These are phyloP conservation scores for Drosophila pseudoananassae DNA, from an alignment of 1,140 invertebrate species.

Conservation along the genomic window DNA sequence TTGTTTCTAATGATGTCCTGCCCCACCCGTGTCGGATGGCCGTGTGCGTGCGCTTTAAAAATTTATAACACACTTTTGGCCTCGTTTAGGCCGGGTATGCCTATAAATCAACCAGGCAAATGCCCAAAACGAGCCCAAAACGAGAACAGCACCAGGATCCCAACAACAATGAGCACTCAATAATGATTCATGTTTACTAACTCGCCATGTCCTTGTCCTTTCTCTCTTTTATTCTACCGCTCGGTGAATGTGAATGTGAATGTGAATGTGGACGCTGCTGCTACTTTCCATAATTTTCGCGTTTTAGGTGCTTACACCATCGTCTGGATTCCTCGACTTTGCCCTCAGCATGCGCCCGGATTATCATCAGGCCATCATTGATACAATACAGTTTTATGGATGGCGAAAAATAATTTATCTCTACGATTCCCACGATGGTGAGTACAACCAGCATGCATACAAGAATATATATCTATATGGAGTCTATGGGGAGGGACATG, in stretches of 20 bases:
- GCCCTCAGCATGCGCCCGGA: slow-evolving; percentile 97
- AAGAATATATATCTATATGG: slow-evolving; percentile 2
- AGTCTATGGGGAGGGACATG: background rate
- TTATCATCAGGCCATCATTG: slow-evolving; percentile 96
- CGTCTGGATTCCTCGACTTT: slow-evolving; percentile 93
- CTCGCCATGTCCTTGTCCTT: slow-evolving; percentile 49
- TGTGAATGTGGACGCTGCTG: slow-evolving; percentile 1
- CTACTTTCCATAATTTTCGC: slow-evolving; percentile 77
- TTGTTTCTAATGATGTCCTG: slow-evolving; percentile 56
- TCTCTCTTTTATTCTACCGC: background rate
- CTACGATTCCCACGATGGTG: slow-evolving; percentile 97
- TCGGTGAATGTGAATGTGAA: slow-evolving; percentile 4
- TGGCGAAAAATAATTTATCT: slow-evolving; percentile 97
- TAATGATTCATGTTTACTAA: slow-evolving; percentile 82
- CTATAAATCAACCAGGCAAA: slow-evolving; percentile 77
- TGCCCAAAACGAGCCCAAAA: slow-evolving; percentile 66
- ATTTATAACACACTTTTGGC: slow-evolving; percentile 81
- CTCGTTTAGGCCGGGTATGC: slow-evolving; percentile 38
- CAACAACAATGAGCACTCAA: slow-evolving; percentile 69
- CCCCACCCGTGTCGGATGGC: slow-evolving; percentile 3
- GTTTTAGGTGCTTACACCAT: slow-evolving; percentile 90
- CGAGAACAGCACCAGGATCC: slow-evolving; percentile 11
- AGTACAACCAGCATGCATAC: slow-evolving; percentile 84
- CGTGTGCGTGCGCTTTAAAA: slow-evolving; percentile 71
- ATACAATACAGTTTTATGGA: slow-evolving; percentile 95